Base-by-base conservation (phyloP, 2,888 invertebrate genomes). In the Exephanes ischioxanthus region DNA sequence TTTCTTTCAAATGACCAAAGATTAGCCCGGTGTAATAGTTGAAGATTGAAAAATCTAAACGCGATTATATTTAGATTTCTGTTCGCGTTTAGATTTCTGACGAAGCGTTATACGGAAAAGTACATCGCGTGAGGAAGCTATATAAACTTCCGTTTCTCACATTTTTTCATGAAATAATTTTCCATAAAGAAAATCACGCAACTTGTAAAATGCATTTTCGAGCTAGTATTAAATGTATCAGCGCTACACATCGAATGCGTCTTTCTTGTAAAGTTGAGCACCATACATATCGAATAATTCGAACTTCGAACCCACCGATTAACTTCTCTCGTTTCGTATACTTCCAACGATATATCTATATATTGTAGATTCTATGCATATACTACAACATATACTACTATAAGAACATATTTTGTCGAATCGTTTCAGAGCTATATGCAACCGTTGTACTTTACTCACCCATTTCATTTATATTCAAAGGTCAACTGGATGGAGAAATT, bases 401-500 rank as follows among this genome's bases (percentile, higher is more conserved):
- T 33, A 14, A 6, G 55, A 63, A 63, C 70, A 67, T 70, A 55
- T 84, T 68, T 33, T n/a, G 33, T 55, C 41, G 45, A 26, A 41
- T 11, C n/a, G 16, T 37, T 53, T 41, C 55, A 73, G 26, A 75
- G n/a, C 22, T 75, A 26, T 76, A 75, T 45, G 66, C 61, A 66
- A 66, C 73, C 41, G 26, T 9, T 75, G 58, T 30, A 63, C 16
- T 53, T 30, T 51, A 55, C 41, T 37, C 58, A 41, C 33, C n/a
- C 41, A 68, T 70, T 45, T 55, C 14, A 70, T 84, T 84, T 26
- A 55, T 70, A 75, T 80, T 75, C 83, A 84, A 84, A 84, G 83
- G 83, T 84, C 80, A 75, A 76, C n/a, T 75, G 9, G n/a, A 68
- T 33, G 33, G 37, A 84, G 63, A 79, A 11, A 58, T 63, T 63